Base-by-base conservation (phyloP, 2,113 vertebrate genomes). In the Talpa occidentalis region DNA sequence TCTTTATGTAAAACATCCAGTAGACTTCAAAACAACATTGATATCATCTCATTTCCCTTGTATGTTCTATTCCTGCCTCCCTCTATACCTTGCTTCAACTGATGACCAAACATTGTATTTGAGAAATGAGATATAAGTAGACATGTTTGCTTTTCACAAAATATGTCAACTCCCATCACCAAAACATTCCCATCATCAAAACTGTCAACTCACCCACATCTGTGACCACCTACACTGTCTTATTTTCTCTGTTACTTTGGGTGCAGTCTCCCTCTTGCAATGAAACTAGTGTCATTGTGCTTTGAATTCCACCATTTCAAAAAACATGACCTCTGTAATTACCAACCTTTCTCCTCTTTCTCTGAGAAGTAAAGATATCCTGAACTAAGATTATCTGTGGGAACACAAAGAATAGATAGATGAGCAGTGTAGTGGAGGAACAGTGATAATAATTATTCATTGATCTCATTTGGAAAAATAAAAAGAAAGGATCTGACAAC, bases 121-220 rank as follows among this genome's bases (percentile, higher is more conserved):
- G 30, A 91, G 8, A 81, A 91, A 66, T 81, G 11, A 60, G n/a
- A 76, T 64, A 49, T 24, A 60, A 67, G 79, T 21, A 77, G 19
- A 88, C 8, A 88, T 40, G 11, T 52, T 64, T 8, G 26, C 10
- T 81, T 92, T 90, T 90, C 35, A 67, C 28, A 17, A 74, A 74
- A 22, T 14, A 40, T 30, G 32, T n/a, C 14, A 12, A 62, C 26
- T 42, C 40, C 6, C 72, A 24, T 30, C 11, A 28, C 4, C 42
- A 47, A 47, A 44, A 30, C 14, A 24, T 92, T 88, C 3, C 24
- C 19, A 62, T 76, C 26, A 69, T 35, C 59, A 62, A 88, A 87
- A 83, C 54, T 94, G 26, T 85, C 47, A 96, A 70, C 67, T 93
- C 17, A 30, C 15, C 42, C 88, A n/a, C 28, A 54, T 80, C 22